Evolutionary conservation across 2,797 vertebrate genomes (phyloP).

Genomic region (Sebastes aleutianus): DNA sequence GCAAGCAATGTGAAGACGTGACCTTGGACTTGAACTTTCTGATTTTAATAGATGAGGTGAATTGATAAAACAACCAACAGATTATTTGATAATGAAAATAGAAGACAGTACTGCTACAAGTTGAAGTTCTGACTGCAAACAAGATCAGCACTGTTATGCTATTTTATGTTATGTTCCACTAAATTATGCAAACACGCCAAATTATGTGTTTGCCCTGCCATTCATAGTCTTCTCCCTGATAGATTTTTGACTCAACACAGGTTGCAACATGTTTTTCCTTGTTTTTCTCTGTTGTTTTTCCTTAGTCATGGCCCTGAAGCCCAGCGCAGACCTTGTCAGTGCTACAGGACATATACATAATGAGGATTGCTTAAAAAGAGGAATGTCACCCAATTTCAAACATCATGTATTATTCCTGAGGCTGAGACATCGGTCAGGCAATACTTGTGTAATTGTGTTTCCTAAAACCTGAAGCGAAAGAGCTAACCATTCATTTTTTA

Average conservation of each 20-base stretch:
- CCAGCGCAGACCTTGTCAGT: neutral
- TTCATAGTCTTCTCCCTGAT: neutral
- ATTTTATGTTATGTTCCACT: neutral
- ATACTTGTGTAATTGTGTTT: neutral
- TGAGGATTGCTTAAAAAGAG: neutral
- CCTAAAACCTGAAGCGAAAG: neutral
- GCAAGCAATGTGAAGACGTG: too few relatives aligned
- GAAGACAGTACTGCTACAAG: neutral
- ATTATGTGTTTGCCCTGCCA: neutral
- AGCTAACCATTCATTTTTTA: neutral
- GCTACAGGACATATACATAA: neutral
- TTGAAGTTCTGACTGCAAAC: neutral
- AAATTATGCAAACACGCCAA: neutral
- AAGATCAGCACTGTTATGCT: neutral
- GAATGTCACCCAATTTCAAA: neutral
- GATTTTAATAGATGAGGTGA: too few relatives aligned
- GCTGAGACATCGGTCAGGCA: neutral
- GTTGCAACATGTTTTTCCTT: neutral
- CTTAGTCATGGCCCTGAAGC: neutral
- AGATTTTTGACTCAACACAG: neutral
- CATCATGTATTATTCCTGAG: neutral
- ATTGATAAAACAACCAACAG: too few relatives aligned
- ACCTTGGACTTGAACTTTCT: too few relatives aligned
- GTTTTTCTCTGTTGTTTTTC: neutral
- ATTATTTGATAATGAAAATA: neutral